phyloP scores from a whole-genome alignment of 2,888 invertebrate genomes.

The Orchesellides sinensis region DNA sequence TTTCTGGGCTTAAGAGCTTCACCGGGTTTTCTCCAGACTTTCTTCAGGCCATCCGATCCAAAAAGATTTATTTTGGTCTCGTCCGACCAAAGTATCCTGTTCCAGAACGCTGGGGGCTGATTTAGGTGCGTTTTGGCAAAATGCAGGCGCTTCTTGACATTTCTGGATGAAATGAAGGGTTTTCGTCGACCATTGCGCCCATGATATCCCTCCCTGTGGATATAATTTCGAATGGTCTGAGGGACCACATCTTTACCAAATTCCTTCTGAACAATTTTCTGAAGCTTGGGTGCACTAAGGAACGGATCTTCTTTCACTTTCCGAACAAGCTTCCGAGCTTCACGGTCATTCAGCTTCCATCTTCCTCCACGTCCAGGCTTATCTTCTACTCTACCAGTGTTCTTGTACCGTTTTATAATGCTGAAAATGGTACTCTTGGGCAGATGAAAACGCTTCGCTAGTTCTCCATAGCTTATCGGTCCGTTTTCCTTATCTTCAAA shows the following conservation, averaged over 20 bases:
- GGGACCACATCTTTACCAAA: neutral
- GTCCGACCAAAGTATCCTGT: slow-evolving; percentile 43
- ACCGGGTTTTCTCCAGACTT: slow-evolving; percentile 34
- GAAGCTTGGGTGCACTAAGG: neutral
- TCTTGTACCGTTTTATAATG: neutral
- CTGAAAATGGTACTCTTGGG: neutral
- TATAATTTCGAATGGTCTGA: slow-evolving; percentile 13
- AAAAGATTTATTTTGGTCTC: slow-evolving; percentile 52
- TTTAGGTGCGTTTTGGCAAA: slow-evolving; percentile 38
- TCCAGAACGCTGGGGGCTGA: slow-evolving; percentile 26
- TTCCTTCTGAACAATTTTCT: neutral
- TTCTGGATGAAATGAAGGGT: slow-evolving; percentile 37
- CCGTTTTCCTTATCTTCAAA: neutral
- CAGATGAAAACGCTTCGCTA: neutral
- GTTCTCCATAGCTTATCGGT: neutral
- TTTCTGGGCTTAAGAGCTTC: slow-evolving; percentile 40
- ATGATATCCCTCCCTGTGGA: neutral
- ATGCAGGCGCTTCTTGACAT: slow-evolving; percentile 20
- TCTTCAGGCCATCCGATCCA: slow-evolving; percentile 24
- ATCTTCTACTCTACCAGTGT: neutral
- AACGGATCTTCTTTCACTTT: slow-evolving; percentile 7
- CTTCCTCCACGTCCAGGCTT: neutral
- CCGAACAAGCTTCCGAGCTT: neutral
- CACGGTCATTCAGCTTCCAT: neutral
- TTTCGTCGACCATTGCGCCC: slow-evolving; percentile 17